These are phyloP conservation scores for Acropora tenuis DNA, from an alignment of 64 coral and sea anemone genomes.

Conservation along the genomic window DNA sequence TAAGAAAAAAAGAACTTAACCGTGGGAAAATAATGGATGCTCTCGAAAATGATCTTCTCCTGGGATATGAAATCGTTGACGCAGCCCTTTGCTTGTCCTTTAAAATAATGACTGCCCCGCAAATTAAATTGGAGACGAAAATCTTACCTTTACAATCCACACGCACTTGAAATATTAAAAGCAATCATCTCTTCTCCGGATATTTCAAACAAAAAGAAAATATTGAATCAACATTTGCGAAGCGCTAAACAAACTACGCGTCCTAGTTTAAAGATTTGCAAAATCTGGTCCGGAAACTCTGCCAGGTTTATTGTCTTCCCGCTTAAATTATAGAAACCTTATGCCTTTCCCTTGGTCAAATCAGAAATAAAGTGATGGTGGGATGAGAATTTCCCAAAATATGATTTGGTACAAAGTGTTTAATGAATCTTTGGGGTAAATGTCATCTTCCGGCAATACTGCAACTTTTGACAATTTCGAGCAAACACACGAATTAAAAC, in stretches of 20 bases:
- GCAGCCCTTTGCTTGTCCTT: not conserved
- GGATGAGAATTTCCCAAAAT: too few relatives aligned
- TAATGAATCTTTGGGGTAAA: not conserved
- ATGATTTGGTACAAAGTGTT: too few relatives aligned
- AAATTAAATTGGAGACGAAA: not conserved
- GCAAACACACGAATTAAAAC: slow-evolving; percentile 5
- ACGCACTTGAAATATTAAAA: not conserved
- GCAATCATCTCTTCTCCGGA: not conserved
- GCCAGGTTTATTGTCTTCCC: not conserved
- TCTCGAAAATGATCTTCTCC: too few relatives aligned
- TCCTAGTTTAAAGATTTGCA: too few relatives aligned
- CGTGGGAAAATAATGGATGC: too few relatives aligned
- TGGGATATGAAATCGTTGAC: not conserved
- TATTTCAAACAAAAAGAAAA: slow-evolving; percentile 17
- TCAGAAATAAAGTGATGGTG: not conserved
- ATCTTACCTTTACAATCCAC: not conserved
- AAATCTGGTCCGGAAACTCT: not conserved
- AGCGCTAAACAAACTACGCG: not conserved
- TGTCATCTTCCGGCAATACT: not conserved
- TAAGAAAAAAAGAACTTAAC: too few relatives aligned
- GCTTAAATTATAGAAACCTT: not conserved
- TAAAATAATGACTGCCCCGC: not conserved
- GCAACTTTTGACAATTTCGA: not conserved
- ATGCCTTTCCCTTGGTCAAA: not conserved
- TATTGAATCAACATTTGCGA: slow-evolving; percentile 18